Conservation (phyloP, 2,888 invertebrate species). For the Bombyx huttoni region DNA sequence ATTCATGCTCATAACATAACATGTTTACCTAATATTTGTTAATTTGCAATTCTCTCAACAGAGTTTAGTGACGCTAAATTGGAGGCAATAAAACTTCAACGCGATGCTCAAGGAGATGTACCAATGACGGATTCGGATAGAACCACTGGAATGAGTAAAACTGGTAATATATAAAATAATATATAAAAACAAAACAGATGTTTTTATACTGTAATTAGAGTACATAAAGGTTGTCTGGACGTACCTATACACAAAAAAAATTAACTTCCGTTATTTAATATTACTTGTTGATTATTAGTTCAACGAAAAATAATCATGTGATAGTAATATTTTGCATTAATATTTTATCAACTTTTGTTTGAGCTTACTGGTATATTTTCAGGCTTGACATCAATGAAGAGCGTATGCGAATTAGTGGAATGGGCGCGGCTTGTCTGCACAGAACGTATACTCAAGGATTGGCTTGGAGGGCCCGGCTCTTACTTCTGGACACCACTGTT, state of each 20-base stretch:
- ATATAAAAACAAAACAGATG: too few relatives aligned
- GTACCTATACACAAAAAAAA: too few relatives aligned
- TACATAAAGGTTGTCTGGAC: too few relatives aligned
- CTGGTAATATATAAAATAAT: slow-evolving; percentile 11
- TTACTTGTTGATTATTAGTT: too few relatives aligned
- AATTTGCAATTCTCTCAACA: slow-evolving; percentile 14
- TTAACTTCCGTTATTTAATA: too few relatives aligned
- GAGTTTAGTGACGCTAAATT: slow-evolving; percentile 52
- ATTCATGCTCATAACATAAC: too few relatives aligned
- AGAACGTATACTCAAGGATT: slow-evolving; percentile 87
- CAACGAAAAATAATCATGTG: too few relatives aligned
- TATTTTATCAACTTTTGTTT: background rate
- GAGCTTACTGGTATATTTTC: background rate
- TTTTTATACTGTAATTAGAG: too few relatives aligned
- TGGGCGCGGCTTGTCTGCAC: slow-evolving; percentile 87
- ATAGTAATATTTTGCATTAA: background rate
- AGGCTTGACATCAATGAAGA: slow-evolving; percentile 39
- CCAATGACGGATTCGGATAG: slow-evolving; percentile 36
- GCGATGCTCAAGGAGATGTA: slow-evolving; percentile 30
- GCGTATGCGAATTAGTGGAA: slow-evolving; percentile 73
- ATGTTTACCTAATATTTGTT: background rate
- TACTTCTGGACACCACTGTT: slow-evolving; percentile 90
- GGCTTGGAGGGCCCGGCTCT: slow-evolving; percentile 88
- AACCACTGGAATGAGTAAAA: slow-evolving; percentile 15
- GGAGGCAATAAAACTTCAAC: slow-evolving; percentile 30